phyloP scores from a whole-genome alignment of 2,797 vertebrate species.

The Sebastes alutus region DNA sequence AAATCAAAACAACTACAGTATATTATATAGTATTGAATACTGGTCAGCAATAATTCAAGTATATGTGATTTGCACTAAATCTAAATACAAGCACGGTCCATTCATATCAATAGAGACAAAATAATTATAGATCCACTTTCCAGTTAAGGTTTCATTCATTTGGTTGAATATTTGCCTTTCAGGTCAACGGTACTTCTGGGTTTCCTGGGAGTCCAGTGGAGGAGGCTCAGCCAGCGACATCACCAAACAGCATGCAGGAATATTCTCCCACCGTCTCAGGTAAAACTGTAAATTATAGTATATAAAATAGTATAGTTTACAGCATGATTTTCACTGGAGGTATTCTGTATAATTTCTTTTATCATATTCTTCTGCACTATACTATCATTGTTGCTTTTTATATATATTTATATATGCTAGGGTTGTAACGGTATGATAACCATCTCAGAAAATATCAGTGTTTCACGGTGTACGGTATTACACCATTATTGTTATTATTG shows the following conservation, averaged over 20 bases:
- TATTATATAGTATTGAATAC: not conserved
- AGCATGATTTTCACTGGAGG: not conserved
- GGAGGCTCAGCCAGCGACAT: conserved; percentile 14
- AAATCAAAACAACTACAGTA: not conserved
- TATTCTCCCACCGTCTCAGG: conserved; percentile 74
- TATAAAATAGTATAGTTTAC: not conserved
- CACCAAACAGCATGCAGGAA: conserved; percentile 59
- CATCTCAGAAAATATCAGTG: too few species aligned
- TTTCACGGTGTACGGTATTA: too few species aligned
- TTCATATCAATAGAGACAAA: not conserved
- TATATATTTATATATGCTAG: not conserved
- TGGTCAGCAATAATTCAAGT: not conserved
- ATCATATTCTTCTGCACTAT: not conserved
- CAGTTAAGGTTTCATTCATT: not conserved
- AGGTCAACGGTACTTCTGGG: conserved; percentile 50
- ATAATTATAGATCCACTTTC: not conserved
- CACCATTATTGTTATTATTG: too few species aligned
- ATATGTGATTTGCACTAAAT: not conserved
- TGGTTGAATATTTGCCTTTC: conserved; percentile 23
- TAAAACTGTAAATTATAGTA: conserved; percentile 24
- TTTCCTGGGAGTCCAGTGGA: conserved; percentile 26
- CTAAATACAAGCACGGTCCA: not conserved
- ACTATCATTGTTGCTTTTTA: not conserved
- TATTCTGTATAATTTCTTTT: not conserved
- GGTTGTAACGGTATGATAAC: too few species aligned